Percentiles rank a stretch among this genome's conserved stretches.
Evolutionary conservation across 2,113 vertebrate species (phyloP).

Genomic region (Pelodiscus sinensis): DNA sequence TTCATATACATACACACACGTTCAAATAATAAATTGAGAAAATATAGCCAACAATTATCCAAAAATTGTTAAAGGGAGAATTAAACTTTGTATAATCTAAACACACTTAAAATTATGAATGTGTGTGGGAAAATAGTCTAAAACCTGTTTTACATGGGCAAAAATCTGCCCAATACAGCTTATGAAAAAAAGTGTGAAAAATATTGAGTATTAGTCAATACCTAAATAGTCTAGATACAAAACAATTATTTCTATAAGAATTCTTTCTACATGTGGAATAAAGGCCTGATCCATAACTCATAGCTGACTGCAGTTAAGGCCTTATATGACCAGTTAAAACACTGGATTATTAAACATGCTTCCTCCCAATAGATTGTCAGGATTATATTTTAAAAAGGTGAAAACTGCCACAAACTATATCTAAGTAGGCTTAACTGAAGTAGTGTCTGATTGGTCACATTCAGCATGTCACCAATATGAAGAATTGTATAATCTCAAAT

Average conservation of each 20-base stretch:
- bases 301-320: not conserved
- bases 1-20: not conserved
- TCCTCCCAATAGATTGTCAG: not conserved
- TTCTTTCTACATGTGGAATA: not conserved
- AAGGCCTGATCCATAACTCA: not conserved
- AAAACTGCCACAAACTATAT: not conserved
- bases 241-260: not conserved
- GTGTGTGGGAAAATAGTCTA: not conserved
- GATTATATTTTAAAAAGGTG: not conserved
- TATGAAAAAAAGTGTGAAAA: not conserved
- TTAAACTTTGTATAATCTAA: not conserved
- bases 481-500: not conserved
- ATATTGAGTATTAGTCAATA: not conserved
- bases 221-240: not conserved
- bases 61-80: not conserved
- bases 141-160: not conserved
- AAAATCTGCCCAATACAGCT: not conserved
- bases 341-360: not conserved
- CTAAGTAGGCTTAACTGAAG: not conserved
- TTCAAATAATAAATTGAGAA: not conserved
- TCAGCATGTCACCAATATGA: not conserved
- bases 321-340: not conserved
- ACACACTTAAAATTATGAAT: not conserved
- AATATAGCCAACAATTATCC: not conserved
- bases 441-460: not conserved